phyloP scores from a whole-genome alignment of 1,140 invertebrate species.

The Rhyacophila brunnea region DNA sequence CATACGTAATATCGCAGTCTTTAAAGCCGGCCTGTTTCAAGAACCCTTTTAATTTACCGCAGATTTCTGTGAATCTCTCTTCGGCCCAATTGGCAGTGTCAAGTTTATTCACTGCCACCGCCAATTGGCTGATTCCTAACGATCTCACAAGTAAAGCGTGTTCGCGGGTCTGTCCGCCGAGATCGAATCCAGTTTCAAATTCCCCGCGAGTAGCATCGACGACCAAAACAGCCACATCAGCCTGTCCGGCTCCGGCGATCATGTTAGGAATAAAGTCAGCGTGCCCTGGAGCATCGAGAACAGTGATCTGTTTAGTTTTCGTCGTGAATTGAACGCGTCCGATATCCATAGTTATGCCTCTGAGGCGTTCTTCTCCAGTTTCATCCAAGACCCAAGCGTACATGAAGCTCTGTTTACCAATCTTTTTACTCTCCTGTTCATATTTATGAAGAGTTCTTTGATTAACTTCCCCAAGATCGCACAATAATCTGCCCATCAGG shows the following conservation, averaged over 20 bases:
- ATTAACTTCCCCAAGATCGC: constrained; percentile 85
- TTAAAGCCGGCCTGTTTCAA: constrained; percentile 94
- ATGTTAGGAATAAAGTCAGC: constrained; percentile 99
- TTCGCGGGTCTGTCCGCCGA: constrained; percentile 96
- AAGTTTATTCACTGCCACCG: constrained; percentile 84
- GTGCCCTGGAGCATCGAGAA: constrained; percentile 97
- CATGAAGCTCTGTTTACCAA: constrained; percentile 97
- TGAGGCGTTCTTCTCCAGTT: constrained; percentile 92
- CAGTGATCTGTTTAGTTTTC: constrained; percentile 75
- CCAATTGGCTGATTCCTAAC: constrained; percentile 84
- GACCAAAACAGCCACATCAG: constrained; percentile 94
- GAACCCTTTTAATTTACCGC: constrained; percentile 81
- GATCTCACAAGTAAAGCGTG: constrained; percentile 90
- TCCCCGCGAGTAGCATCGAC: constrained; percentile 95
- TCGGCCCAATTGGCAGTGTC: constrained; percentile 79
- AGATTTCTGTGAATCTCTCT: constrained; percentile 84
- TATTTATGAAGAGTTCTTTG: constrained; percentile 94
- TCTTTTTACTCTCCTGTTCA: constrained; percentile 95
- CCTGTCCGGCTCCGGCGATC: constrained; percentile 96
- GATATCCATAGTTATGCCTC: constrained; percentile 94
- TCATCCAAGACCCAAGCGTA: constrained; percentile 99
- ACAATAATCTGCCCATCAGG: constrained; percentile 92
- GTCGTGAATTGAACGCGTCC: constrained; percentile 94
- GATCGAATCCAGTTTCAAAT: constrained; percentile 98
- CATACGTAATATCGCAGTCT: constrained; percentile 83